Conservation (phyloP, 2,797 vertebrate species). For the Argyrosomus regius region DNA sequence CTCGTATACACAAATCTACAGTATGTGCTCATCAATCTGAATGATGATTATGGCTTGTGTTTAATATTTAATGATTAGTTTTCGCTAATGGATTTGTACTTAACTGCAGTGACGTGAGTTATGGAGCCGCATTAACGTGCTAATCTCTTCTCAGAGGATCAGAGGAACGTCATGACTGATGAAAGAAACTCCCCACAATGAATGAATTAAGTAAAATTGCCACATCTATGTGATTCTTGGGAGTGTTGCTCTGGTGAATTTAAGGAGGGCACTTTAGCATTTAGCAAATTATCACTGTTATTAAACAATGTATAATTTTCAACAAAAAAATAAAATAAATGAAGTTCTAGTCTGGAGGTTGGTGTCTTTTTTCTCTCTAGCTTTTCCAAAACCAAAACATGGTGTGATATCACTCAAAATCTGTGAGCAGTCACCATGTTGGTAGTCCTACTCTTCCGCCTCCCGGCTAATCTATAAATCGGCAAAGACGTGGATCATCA, state of each 20-base stretch:
- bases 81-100: slow-evolving; percentile 56
- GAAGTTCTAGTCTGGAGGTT: too few relatives aligned
- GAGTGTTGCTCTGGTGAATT: background rate
- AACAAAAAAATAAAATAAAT: too few relatives aligned
- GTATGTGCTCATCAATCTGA: slow-evolving; percentile 19
- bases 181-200: background rate
- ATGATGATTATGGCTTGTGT: slow-evolving; percentile 1
- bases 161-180: background rate
- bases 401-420: too few relatives aligned
- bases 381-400: too few relatives aligned
- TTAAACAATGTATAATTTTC: too few relatives aligned
- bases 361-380: too few relatives aligned
- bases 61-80: slow-evolving; percentile 66
- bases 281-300: too few relatives aligned
- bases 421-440: too few relatives aligned
- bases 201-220: background rate
- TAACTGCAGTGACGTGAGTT: slow-evolving; percentile 35
- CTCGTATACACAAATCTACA: background rate
- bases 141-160: slow-evolving; percentile 11
- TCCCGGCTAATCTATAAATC: too few relatives aligned
- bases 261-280: background rate
- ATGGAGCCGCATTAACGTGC: slow-evolving; percentile 26
- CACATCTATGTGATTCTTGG: background rate
- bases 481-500: too few relatives aligned
- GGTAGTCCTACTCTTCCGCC: too few relatives aligned